Evolutionary conservation across 1,140 invertebrate genomes (phyloP).

Genomic region (Drosophila sturtevanti): DNA sequence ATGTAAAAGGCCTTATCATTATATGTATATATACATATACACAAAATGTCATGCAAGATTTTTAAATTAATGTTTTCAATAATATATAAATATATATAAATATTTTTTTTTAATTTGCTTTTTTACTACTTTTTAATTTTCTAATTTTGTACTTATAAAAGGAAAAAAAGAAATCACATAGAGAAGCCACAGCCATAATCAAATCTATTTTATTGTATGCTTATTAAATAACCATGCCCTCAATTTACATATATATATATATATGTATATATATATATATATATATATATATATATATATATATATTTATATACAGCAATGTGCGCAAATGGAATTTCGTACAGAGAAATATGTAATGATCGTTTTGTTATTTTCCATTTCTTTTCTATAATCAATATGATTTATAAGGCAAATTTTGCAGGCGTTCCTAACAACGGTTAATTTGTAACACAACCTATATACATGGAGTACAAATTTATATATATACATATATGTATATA

Average conservation of each 20-base stretch:
- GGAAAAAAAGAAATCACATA: background rate
- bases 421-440: constrained; percentile 8
- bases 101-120: background rate
- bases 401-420: constrained; percentile 4
- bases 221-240: background rate
- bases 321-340: constrained; percentile 6
- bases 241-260: constrained; percentile 16
- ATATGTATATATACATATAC: constrained; percentile 23
- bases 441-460: constrained; percentile 4
- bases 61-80: background rate
- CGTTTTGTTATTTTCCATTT: background rate
- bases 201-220: constrained; percentile 3
- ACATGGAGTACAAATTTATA: background rate
- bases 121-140: constrained; percentile 1
- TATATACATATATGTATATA: background rate
- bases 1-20: constrained; percentile 16
- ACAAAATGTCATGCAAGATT: constrained; percentile 26
- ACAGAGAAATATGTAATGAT: background rate
- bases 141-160: constrained; percentile 4
- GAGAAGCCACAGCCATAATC: background rate
- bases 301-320: background rate
- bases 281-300: constrained; percentile 3
- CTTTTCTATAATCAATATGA: background rate
- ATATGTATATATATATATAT: background rate
- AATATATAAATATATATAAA: constrained; percentile 7